These are phyloP conservation scores for Chunga burmeisteri DNA, from an alignment of 2,113 vertebrate species.

Conservation along the genomic window DNA sequence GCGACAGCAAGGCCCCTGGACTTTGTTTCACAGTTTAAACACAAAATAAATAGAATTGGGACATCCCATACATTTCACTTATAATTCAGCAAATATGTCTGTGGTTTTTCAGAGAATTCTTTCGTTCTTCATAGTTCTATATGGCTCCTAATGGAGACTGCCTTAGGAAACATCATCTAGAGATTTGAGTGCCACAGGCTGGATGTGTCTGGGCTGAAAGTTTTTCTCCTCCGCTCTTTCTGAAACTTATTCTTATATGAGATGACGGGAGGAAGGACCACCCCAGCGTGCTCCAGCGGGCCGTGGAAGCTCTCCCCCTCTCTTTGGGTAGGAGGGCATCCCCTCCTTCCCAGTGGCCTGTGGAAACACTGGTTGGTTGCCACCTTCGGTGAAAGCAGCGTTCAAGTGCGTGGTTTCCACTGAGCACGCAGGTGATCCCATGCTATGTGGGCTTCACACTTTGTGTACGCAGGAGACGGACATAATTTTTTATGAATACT, in stretches of 20 bases:
- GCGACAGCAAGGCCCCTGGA: neutral
- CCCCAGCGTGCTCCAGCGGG: fast-evolving
- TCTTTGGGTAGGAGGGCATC: neutral
- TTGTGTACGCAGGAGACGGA: no score
- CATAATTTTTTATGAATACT: neutral
- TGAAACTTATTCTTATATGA: neutral
- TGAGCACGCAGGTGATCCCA: neutral
- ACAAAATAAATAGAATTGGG: neutral
- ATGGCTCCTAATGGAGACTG: neutral
- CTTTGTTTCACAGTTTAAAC: neutral
- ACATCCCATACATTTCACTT: neutral
- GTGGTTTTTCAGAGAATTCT: neutral
- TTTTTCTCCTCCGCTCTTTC: neutral
- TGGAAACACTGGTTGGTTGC: neutral
- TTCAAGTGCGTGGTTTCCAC: neutral
- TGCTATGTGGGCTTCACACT: neutral
- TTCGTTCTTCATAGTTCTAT: neutral
- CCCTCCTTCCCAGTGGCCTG: neutral
- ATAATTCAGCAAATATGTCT: neutral
- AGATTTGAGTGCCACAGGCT: neutral
- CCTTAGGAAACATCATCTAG: neutral
- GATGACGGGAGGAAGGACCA: neutral
- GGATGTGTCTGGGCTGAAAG: neutral
- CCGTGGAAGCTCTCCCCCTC: neutral
- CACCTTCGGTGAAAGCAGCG: neutral